A percentile compares a stretch with the other conserved stretches of the same genome.
Evolutionary conservation across 2,797 vertebrate genomes (phyloP).

Genomic region (Mycteria americana): DNA sequence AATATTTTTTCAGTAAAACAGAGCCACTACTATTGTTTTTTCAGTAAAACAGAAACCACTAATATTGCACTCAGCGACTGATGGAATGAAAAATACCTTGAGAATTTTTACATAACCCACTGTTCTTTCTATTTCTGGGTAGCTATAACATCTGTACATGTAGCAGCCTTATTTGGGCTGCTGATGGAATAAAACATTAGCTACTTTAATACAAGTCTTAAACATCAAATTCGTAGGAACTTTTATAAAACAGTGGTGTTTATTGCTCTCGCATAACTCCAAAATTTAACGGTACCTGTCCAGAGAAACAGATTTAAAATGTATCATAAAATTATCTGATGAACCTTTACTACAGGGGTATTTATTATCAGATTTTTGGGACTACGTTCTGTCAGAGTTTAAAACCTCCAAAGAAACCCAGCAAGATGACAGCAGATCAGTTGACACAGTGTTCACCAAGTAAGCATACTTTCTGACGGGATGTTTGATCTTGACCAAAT

Average conservation of each 20-base stretch:
- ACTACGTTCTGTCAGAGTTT: not conserved
- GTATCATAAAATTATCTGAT: not conserved
- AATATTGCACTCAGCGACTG: not conserved
- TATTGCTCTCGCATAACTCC: not conserved
- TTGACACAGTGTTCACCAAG: not conserved
- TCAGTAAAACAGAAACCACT: not conserved
- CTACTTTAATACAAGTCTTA: not conserved
- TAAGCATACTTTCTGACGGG: not conserved
- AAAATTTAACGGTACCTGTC: not conserved
- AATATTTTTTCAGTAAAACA: not conserved
- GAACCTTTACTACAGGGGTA: not conserved
- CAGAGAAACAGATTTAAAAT: not conserved
- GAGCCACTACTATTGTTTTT: not conserved
- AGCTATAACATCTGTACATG: not conserved
- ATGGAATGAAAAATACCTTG: not conserved
- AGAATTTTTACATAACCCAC: not conserved
- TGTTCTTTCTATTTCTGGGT: not conserved
- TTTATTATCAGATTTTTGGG: not conserved
- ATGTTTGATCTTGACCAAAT: not conserved
- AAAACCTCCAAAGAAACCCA: not conserved
- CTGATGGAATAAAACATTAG: not conserved
- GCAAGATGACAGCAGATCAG: not conserved
- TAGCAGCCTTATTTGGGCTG: not conserved
- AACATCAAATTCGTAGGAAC: not conserved
- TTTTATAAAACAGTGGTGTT: not conserved